Conservation (phyloP, 2,797 vertebrate species). For the Allenopithecus nigroviridis region DNA sequence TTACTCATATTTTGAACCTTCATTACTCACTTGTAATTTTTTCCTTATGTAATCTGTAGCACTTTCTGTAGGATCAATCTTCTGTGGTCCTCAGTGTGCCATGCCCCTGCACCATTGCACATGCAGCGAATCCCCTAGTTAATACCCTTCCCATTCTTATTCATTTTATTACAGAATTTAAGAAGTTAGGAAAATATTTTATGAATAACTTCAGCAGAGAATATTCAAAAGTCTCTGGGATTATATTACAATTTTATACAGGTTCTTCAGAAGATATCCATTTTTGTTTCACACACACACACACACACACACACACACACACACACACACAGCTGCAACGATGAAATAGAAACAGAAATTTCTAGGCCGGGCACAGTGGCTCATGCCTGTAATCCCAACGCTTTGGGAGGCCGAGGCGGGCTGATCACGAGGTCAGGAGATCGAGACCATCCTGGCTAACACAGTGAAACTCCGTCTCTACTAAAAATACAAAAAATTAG, state of each 20-base stretch:
- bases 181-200: background rate
- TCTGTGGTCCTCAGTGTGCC: background rate
- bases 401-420: too few relatives aligned
- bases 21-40: background rate
- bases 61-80: background rate
- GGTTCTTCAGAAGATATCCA: background rate
- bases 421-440: too few relatives aligned
- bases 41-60: background rate
- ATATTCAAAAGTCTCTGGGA: background rate
- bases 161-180: background rate
- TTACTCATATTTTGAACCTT: background rate
- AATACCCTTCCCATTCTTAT: background rate
- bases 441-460: too few relatives aligned
- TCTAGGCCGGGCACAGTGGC: background rate
- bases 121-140: background rate
- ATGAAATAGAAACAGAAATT: background rate
- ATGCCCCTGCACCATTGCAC: background rate
- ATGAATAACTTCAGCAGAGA: background rate
- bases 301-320: background rate
- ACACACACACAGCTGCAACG: background rate
- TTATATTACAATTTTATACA: background rate
- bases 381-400: too few relatives aligned
- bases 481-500: too few relatives aligned
- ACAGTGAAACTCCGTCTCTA: too few relatives aligned
- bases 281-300: background rate